phyloP scores from a whole-genome alignment of 2,113 vertebrate genomes.

The Hepsetus odoe region DNA sequence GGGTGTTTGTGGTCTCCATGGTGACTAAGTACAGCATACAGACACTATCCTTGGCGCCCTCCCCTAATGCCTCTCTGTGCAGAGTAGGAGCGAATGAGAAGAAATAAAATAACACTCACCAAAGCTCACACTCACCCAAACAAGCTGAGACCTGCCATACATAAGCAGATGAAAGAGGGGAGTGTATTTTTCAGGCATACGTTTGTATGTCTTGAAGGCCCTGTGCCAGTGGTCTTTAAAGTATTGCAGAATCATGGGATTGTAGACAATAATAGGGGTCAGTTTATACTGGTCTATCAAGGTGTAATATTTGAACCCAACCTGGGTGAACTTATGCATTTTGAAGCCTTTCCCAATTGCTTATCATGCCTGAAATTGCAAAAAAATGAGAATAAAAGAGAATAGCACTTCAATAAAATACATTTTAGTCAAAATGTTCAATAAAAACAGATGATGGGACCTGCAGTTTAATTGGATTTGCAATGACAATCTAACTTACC shows the following conservation, averaged over 20 bases:
- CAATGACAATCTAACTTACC: not conserved
- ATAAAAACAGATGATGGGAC: not conserved
- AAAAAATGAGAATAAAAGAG: too few relatives aligned
- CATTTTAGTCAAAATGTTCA: not conserved
- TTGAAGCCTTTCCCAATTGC: not conserved
- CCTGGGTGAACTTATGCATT: not conserved
- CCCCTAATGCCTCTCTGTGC: conserved; percentile 61
- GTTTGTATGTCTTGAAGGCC: conserved; percentile 25
- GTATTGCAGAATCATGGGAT: conserved; percentile 24
- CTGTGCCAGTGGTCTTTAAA: not conserved
- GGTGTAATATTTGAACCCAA: not conserved
- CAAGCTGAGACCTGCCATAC: conserved; percentile 69
- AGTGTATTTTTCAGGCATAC: conserved; percentile 32
- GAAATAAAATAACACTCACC: conserved; percentile 66
- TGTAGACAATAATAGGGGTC: not conserved
- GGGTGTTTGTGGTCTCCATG: conserved; percentile 80
- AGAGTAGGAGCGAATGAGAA: conserved; percentile 63
- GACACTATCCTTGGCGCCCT: conserved; percentile 40
- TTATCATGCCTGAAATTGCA: too few relatives aligned
- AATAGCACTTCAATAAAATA: too few relatives aligned
- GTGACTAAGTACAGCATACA: conserved; percentile 73
- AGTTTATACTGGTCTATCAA: not conserved
- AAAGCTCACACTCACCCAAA: conserved; percentile 61
- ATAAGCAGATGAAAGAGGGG: conserved; percentile 13
- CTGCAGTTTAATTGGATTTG: not conserved